A percentile compares a stretch with the other conserved stretches of the same genome.
Conservation (phyloP, 2,113 vertebrate genomes). For the Morone saxatilis region DNA sequence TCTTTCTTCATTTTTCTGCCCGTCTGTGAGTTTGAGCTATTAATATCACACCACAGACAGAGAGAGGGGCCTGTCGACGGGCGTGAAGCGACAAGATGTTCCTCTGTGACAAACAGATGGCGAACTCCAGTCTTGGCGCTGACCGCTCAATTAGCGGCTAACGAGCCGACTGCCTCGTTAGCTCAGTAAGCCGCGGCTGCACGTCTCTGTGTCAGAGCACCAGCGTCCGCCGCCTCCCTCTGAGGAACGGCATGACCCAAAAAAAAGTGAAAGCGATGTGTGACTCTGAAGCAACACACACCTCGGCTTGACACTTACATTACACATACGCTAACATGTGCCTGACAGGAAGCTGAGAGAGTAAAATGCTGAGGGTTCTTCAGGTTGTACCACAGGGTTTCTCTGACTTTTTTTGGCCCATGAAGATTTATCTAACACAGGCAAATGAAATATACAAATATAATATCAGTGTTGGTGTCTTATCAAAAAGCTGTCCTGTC, state of each 20-base stretch:
- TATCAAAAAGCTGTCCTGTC: no score
- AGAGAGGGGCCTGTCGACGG: constrained; percentile 67
- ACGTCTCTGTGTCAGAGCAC: constrained; percentile 46
- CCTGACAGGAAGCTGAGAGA: constrained; percentile 18
- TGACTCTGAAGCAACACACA: constrained; percentile 17
- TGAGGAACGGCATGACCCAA: constrained; percentile 39
- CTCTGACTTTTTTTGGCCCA: constrained; percentile 18
- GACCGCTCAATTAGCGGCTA: constrained; percentile 86
- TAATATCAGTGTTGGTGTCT: neutral
- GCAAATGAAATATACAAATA: neutral
- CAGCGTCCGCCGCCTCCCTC: constrained; percentile 38
- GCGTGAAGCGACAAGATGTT: constrained; percentile 85
- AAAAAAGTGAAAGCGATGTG: constrained; percentile 50
- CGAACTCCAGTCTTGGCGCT: constrained; percentile 83
- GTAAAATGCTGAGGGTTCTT: neutral
- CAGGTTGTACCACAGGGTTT: neutral
- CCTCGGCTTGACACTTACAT: constrained; percentile 22
- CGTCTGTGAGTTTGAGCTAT: constrained; percentile 80
- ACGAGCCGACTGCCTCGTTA: constrained; percentile 82
- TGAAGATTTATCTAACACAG: neutral
- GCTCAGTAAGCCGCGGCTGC: constrained; percentile 60
- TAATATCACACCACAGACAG: constrained; percentile 81
- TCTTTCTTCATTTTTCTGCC: constrained; percentile 47
- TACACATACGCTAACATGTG: constrained; percentile 28
- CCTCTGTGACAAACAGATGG: constrained; percentile 87